Conservation (phyloP, 2,113 vertebrate species). For the Raja brachyura region DNA sequence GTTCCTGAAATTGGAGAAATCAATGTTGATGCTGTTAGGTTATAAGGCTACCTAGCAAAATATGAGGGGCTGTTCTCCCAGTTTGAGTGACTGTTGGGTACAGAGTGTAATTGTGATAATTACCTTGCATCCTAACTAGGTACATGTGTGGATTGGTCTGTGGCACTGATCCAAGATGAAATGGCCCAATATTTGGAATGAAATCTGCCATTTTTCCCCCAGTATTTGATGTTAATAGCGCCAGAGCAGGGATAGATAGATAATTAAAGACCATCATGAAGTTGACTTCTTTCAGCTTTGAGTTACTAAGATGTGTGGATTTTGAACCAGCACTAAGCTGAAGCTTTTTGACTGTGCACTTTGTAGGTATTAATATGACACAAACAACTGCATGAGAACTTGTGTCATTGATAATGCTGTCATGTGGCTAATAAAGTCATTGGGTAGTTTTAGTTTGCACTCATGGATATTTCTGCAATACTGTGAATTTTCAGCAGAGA, state of each 20-base stretch:
- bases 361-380: neutral
- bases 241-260: too few species aligned
- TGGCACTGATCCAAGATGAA: too few species aligned
- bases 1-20: too few species aligned
- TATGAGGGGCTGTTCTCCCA: too few species aligned
- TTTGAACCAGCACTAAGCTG: neutral
- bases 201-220: neutral
- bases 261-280: neutral
- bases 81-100: too few species aligned
- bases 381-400: neutral
- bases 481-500: neutral
- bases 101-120: too few species aligned
- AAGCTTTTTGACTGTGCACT: neutral
- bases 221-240: neutral
- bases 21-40: too few species aligned
- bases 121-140: too few species aligned
- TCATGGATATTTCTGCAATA: neutral
- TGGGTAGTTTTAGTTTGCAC: neutral
- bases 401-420: neutral
- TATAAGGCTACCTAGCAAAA: too few species aligned
- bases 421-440: neutral
- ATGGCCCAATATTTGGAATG: neutral
- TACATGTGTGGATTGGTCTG: too few species aligned
- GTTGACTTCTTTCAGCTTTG: neutral
- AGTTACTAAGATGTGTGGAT: neutral